phyloP scores from a whole-genome alignment of 2,113 vertebrate species.

The Phaetusa simplex region DNA sequence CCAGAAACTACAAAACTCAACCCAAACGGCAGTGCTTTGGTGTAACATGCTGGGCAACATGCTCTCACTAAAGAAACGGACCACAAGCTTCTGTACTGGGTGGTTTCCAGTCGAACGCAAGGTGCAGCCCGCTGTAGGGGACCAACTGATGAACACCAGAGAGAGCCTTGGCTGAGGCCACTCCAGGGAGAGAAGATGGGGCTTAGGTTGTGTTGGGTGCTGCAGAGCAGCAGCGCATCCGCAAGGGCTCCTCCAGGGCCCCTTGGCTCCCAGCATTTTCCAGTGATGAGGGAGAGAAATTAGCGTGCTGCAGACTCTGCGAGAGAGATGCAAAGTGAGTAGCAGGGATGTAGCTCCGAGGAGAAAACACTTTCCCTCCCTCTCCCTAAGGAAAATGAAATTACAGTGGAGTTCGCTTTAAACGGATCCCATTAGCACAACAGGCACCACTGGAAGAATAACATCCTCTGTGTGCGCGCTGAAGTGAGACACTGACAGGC shows the following conservation, averaged over 20 bases:
- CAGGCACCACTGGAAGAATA: conserved; percentile 31
- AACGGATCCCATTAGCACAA: conserved; percentile 43
- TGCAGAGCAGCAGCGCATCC: not conserved
- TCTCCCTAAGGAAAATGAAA: conserved; percentile 53
- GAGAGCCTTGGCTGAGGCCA: not conserved
- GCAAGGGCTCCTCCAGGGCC: not conserved
- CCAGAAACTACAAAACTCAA: not conserved
- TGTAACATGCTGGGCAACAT: not conserved
- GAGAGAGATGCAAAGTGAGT: not conserved
- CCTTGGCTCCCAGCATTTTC: not conserved
- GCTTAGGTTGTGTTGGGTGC: not conserved
- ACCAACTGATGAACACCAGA: not conserved
- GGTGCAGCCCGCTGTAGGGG: not conserved
- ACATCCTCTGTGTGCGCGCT: not conserved
- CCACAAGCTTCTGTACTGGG: not conserved
- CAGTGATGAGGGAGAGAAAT: not conserved
- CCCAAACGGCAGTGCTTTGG: not conserved
- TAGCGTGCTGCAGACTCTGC: not conserved
- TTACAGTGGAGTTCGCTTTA: conserved; percentile 46
- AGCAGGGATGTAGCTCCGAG: not conserved
- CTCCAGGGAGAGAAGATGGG: not conserved
- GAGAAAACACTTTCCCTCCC: not conserved
- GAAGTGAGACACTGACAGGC: conserved; percentile 18
- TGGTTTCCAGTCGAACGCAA: not conserved
- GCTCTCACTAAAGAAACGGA: not conserved